A percentile compares a stretch with the other conserved stretches of the same genome.
These are phyloP conservation scores for Megalops cyprinoides DNA, from an alignment of 2,797 vertebrate genomes.

Conservation along the genomic window DNA sequence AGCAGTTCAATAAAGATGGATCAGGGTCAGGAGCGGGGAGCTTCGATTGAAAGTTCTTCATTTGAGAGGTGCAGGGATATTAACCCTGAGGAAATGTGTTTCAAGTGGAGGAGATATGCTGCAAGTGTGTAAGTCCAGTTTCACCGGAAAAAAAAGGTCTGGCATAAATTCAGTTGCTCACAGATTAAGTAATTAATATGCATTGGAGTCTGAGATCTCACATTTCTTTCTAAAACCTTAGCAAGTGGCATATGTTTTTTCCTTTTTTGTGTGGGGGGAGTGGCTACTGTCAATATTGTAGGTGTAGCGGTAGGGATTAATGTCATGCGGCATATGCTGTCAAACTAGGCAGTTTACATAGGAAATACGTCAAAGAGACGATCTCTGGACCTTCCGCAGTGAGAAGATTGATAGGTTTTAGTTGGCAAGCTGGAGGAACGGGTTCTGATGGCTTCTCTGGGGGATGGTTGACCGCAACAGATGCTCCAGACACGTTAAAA, in stretches of 20 bases:
- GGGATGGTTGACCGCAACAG: not conserved
- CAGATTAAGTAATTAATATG: not conserved
- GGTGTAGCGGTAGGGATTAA: not conserved
- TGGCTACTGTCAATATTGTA: not conserved
- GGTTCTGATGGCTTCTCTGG: not conserved
- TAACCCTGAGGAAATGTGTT: too few species aligned
- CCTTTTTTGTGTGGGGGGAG: not conserved
- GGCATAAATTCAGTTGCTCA: not conserved
- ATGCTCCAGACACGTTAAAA: not conserved
- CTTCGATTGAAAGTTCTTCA: too few species aligned
- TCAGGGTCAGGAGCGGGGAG: too few species aligned
- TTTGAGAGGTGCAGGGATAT: too few species aligned
- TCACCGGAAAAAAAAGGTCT: not conserved
- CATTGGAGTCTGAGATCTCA: not conserved
- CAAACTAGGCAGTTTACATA: conserved; percentile 2
- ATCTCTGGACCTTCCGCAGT: conserved; percentile 23
- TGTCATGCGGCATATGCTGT: not conserved
- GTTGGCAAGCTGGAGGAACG: not conserved
- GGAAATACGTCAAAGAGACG: conserved; percentile 40
- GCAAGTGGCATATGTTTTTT: not conserved
- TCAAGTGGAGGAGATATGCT: not conserved
- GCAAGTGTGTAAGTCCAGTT: not conserved
- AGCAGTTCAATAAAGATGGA: too few species aligned
- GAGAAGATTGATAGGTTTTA: conserved; percentile 15
- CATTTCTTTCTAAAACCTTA: not conserved